Evolutionary conservation across 2,113 vertebrate species (phyloP), one percentile per base, ranked within the genome.

Genomic region (Notothenia coriiceps): DNA sequence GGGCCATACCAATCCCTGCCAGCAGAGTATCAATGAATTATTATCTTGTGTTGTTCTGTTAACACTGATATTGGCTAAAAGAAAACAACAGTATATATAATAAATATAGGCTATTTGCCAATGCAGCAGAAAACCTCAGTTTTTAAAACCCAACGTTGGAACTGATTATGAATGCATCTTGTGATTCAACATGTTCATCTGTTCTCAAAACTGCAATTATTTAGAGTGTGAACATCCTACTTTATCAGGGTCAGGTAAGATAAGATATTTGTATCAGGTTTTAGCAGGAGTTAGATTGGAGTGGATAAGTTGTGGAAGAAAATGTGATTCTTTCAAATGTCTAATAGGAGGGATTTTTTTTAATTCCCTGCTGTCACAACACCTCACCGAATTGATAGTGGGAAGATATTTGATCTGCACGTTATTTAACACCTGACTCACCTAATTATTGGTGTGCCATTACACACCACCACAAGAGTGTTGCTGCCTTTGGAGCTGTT

Each of bases 381-480:
- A 83, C 51, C 76, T 82, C 12, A 43, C 22, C 50, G 22, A 54
- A 59, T 40, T 46, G 44, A 50, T 62, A 83, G 47, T 6, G 46
- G 25, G 52, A 73, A 73, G 68, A 69, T n/a, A 80, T 73, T 73
- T 69, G 56, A 83, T 69, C 68, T 57, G 55, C 63, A 65, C 64
- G 69, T 83, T 80, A 83, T 79, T 79, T 76, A 75, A 68, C 71
- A 83, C 67, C 67, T 43, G 70, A 75, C 71, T 63, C 55, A 18
- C 40, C 61, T 70, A 67, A 86, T 76, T 83, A 76, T 59, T 9
- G 2, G 49, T 62, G 60, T 62, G 66, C 71, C 6, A 44, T 71
- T 77, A 72, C 61, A 68, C 51, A 68, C 17, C 29, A 14, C 59
- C 68, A 43, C 50, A 20, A 12, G 43, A 50, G 46, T 1, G 35